A percentile compares a stretch with the other conserved stretches of the same genome.
phyloP scores from a whole-genome alignment of 2,888 invertebrate genomes.

The Ochropleura plecta region DNA sequence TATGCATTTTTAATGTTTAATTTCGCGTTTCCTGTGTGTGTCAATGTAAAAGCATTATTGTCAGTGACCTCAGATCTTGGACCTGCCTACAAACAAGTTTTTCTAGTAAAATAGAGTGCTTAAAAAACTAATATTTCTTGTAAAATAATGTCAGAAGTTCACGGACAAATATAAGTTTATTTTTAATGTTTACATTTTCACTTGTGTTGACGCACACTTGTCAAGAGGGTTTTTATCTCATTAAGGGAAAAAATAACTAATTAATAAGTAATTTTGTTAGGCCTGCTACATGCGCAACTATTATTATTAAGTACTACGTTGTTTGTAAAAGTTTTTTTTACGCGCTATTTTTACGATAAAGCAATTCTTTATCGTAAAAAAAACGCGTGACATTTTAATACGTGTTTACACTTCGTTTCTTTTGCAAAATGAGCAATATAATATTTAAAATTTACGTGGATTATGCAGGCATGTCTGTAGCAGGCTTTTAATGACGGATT shows the following conservation, averaged over 20 bases:
- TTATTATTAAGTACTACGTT: neutral
- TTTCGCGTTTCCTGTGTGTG: conserved; percentile 23
- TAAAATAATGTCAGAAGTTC: neutral
- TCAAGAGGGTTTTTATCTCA: conserved; percentile 44
- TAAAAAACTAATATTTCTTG: neutral
- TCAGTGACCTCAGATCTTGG: neutral
- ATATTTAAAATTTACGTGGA: neutral
- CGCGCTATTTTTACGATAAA: neutral
- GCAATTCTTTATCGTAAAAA: neutral
- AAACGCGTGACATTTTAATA: neutral
- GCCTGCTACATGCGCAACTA: neutral
- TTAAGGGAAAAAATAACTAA: conserved; percentile 4
- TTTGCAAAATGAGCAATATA: conserved; percentile 12
- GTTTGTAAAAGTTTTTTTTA: conserved; percentile 1
- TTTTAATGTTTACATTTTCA: conserved; percentile 14
- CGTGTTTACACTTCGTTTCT: neutral
- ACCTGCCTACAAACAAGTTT: neutral
- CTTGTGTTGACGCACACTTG: neutral
- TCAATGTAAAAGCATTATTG: conserved; percentile 10
- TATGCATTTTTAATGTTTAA: conserved; percentile 47
- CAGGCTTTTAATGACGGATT: neutral
- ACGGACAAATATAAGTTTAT: neutral
- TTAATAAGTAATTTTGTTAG: conserved; percentile 6
- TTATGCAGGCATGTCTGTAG: conserved; percentile 17
- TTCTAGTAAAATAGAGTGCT: neutral